Conservation (phyloP, 2,797 vertebrate genomes). For the Parauchenoglanis punctatus region DNA sequence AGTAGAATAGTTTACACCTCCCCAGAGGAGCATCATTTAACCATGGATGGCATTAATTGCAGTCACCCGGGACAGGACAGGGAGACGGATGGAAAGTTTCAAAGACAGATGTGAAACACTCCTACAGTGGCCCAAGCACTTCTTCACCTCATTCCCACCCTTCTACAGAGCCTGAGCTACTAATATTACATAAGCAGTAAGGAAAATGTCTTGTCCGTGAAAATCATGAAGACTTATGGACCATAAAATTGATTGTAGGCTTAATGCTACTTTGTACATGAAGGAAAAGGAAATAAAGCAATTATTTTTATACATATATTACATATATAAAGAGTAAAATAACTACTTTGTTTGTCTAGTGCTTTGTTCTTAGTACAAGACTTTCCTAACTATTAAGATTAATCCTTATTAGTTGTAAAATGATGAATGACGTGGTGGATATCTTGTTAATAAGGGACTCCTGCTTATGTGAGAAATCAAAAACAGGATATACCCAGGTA, state of each 20-base stretch:
- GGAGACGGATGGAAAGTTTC: conserved; percentile 54
- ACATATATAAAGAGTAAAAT: neutral
- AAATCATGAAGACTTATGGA: conserved; percentile 1
- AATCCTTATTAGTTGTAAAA: neutral
- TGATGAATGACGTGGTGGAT: neutral
- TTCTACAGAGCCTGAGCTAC: neutral
- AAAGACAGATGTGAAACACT: conserved; percentile 57
- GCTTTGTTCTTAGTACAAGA: neutral
- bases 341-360: neutral
- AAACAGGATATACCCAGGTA: neutral
- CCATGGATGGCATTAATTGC: conserved; percentile 56
- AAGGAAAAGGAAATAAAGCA: neutral
- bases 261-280: neutral
- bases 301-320: neutral
- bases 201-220: neutral
- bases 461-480: neutral
- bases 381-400: conserved; percentile 9
- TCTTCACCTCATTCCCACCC: conserved; percentile 7
- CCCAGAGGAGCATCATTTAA: conserved; percentile 66
- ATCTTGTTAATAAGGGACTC: neutral
- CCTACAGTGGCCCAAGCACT: conserved; percentile 33
- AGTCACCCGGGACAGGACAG: conserved; percentile 49
- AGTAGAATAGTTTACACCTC: conserved; percentile 64
- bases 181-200: neutral
- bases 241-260: neutral